phyloP scores from a whole-genome alignment of 2,113 vertebrate species.

The Alexandromys fortis region DNA sequence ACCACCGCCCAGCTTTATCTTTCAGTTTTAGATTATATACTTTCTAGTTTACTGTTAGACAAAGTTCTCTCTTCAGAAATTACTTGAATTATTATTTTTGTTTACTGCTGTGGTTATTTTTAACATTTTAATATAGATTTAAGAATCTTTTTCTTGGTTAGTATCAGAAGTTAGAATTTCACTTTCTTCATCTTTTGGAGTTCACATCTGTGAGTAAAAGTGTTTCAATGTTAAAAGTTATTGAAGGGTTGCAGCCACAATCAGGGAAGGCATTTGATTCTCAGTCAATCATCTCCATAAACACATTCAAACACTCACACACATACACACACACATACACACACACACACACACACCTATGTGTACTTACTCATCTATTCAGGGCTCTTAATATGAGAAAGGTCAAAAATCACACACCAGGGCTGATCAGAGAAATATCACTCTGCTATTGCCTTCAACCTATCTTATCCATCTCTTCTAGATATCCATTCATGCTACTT shows the following conservation, averaged over 20 bases:
- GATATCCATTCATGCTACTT: neutral
- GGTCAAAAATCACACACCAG: neutral
- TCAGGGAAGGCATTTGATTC: accelerated
- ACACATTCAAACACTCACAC: neutral
- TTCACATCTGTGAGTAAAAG: neutral
- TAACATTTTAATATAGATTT: neutral
- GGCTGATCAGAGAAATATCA: neutral
- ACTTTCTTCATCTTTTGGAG: neutral
- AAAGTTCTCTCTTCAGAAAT: neutral
- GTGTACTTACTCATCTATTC: neutral
- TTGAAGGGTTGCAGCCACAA: neutral
- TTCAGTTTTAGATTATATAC: neutral
- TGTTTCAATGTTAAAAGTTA: neutral
- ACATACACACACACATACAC: too few species aligned
- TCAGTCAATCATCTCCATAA: neutral
- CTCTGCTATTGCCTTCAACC: neutral
- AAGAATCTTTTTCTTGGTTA: neutral
- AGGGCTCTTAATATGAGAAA: neutral
- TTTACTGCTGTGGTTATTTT: neutral
- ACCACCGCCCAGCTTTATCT: neutral
- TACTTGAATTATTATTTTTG: neutral
- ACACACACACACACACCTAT: too few species aligned
- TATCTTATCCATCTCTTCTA: neutral
- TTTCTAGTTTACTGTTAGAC: neutral
- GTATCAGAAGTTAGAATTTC: neutral